Conservation (phyloP, 2,113 vertebrate genomes). For the Aptenodytes patagonicus region DNA sequence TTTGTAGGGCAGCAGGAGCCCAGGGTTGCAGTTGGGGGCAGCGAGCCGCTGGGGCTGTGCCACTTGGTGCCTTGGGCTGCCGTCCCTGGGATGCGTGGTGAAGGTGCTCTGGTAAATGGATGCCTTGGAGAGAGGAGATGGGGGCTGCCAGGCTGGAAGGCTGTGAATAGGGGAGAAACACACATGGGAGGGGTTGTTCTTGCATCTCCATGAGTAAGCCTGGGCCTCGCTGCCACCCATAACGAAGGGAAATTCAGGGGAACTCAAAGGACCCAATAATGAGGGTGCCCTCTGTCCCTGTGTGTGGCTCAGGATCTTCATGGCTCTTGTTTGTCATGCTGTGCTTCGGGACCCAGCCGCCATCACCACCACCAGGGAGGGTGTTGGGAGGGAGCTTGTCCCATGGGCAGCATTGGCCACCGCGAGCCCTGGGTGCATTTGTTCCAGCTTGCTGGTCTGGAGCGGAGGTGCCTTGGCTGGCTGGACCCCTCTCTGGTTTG, state of each 20-base stretch:
- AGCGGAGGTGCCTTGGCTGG: background rate
- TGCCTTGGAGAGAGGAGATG: background rate
- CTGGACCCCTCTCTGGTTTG: background rate
- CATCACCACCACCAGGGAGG: background rate
- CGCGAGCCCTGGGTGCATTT: accelerated
- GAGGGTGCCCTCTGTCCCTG: background rate
- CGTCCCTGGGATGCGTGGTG: accelerated
- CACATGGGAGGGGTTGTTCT: background rate
- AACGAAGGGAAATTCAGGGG: background rate
- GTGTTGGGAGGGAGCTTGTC: background rate
- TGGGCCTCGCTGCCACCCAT: accelerated
- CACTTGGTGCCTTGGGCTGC: background rate
- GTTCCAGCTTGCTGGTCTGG: background rate
- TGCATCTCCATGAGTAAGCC: background rate
- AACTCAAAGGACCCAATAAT: background rate
- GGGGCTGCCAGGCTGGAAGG: background rate
- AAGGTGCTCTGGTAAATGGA: background rate
- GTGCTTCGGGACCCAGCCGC: background rate
- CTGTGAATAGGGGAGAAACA: background rate
- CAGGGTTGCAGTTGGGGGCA: background rate
- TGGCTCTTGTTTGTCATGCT: background rate
- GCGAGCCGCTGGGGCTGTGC: accelerated
- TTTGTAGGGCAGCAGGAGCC: background rate
- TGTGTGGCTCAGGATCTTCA: background rate
- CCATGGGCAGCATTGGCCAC: accelerated